Percentiles rank a stretch among this genome's conserved stretches.
phyloP scores from a whole-genome alignment of 2,888 invertebrate species.

The Tiliacea aurago region DNA sequence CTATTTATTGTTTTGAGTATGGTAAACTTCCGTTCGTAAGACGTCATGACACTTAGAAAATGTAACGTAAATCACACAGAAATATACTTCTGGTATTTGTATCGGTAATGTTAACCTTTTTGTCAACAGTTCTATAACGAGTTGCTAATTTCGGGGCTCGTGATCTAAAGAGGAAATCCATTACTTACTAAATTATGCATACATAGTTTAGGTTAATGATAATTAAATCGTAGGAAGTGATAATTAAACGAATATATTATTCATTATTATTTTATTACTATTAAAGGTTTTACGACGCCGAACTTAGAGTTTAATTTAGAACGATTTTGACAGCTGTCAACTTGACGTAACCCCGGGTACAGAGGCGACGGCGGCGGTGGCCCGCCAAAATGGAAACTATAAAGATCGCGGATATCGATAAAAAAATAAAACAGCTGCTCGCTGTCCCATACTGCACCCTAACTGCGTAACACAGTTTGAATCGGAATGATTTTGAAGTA shows the following conservation, averaged over 20 bases:
- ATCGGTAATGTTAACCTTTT: background rate
- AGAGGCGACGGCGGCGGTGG: no score
- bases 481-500: no score
- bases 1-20: constrained; percentile 25
- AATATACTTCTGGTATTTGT: background rate
- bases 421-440: no score
- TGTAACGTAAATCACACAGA: constrained; percentile 1
- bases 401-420: no score
- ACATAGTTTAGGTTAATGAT: background rate
- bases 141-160: background rate
- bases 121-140: background rate
- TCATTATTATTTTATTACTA: background rate
- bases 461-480: no score
- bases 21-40: constrained; percentile 21
- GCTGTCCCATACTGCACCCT: no score
- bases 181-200: background rate
- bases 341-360: no score
- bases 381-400: no score
- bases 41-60: background rate
- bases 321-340: no score
- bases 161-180: constrained; percentile 3
- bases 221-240: background rate
- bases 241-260: background rate
- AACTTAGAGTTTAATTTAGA: no score
- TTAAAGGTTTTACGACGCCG: no score